Evolutionary conservation across 2,888 invertebrate genomes (phyloP), one percentile per base, ranked within the genome.

Genomic region (Malacosoma neustria): DNA sequence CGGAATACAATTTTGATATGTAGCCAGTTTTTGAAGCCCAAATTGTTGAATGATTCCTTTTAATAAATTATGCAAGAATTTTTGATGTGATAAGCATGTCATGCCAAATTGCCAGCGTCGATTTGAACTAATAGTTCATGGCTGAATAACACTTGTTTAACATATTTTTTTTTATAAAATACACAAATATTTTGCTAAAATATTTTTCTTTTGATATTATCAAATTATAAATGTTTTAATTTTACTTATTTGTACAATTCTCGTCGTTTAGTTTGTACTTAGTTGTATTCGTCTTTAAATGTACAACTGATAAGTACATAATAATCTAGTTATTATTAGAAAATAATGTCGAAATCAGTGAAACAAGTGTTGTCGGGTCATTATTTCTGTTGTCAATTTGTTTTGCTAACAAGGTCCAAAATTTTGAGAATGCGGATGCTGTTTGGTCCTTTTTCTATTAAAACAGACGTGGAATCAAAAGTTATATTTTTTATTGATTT

Each of bases 351-450:
- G n/a, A n/a, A n/a, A n/a, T n/a, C n/a, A n/a, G n/a, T n/a, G n/a
- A n/a, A 22, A 7, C 22, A 22, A 22, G 22, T 22, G 5, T 22
- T 22, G 22, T 22, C 22, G 22, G 5, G 9, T 9, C 22, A 22
- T 22, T 22, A 22, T 22, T 22, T 22, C 22, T 22, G 22, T 22
- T 22, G 22, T 22, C 22, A 22, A 50, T 45, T 58, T 68, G 63
- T 68, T 53, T 51, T 60, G 60, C 65, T 72, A 75, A 75, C 69
- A 46, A 48, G 51, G 62, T 67, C 67, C 65, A 58, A 58, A 60
- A 57, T 61, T 47, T 48, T 55, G 75, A 59, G 43, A 46, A 51
- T 51, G 43, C 66, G 69, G 66, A 61, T 61, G 57, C 45, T 48
- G 48, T 61, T 59, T 61, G 48, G 51, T 48, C 54, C 52, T 54